Evolutionary conservation across 1,140 invertebrate genomes (phyloP), one percentile per base, ranked within the genome.

Genomic region (Drosophila fuyamai): DNA sequence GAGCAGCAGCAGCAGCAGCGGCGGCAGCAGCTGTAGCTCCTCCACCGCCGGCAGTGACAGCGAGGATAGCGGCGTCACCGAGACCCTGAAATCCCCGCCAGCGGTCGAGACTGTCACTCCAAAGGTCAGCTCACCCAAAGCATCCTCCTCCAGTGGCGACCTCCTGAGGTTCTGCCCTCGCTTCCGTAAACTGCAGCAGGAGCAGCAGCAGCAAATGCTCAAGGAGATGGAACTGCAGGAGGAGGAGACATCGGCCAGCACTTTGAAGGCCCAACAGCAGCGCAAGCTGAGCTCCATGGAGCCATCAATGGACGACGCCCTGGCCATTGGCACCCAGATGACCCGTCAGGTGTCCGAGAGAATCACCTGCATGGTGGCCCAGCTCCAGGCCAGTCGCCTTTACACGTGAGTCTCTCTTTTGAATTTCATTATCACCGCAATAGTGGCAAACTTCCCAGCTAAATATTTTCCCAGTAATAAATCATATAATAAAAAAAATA

Each of bases 301-400:
- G 23, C 85, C 85, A n/a, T 79, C 81, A 9, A 89, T 85, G 85
- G 85, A 90, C 47, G 89, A 91, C 46, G 89, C 79, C n/a, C 68
- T 92, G 27, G 90, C 90, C 56, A 80, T 91, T 36, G 85, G 90
- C 57, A 92, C 90, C 18, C 81, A 90, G 63, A 78, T 90, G 76
- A 92, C 90, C 23, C 88, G 84, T 13, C 53, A 90, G 65, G 76
- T 92, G 35, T 72, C 79, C 9, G 80, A 90, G 12, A 81, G 74
- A n/a, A 58, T 90, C 29, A 54, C 79, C 54, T 81, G 74, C 10
- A 50, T 88, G 54, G 74, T 89, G 53, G 79, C 50, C 38, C 76
- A 85, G 54, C 58, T 92, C 43, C 90, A 92, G 44, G 65, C n/a
- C 67, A 92, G 85, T 35, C 76, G 77, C 43, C 53, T 91, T 10